Percentiles rank a stretch among this genome's conserved stretches.
phyloP scores from a whole-genome alignment of 30 jellyfish, hydroid and myxozoan genomes.

The Cassiopea xamachana region DNA sequence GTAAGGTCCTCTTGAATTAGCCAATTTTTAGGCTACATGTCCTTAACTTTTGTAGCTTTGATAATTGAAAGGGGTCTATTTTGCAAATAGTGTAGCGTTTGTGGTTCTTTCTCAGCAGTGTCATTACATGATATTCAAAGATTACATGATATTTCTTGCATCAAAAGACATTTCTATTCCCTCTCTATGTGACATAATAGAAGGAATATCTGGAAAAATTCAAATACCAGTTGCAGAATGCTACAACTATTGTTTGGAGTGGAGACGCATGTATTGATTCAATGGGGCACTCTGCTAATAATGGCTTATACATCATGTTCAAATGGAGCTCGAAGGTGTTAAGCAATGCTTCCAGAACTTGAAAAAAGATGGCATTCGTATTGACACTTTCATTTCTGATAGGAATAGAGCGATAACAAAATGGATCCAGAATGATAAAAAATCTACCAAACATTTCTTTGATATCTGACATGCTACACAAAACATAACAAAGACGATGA shows the following conservation, averaged over 20 bases:
- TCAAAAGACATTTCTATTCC: too few species aligned
- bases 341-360: not conserved
- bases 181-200: not conserved
- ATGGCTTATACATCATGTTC: conserved; percentile 3
- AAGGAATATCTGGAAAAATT: not conserved
- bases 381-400: conserved; percentile 6
- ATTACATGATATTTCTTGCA: too few species aligned
- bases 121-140: too few species aligned
- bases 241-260: conserved; percentile 12
- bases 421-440: conserved; percentile 10
- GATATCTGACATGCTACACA: too few species aligned
- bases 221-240: conserved; percentile 1
- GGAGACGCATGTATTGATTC: conserved; percentile 31
- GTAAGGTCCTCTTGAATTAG: too few species aligned
- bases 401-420: conserved; percentile 27
- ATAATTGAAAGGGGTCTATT: too few species aligned
- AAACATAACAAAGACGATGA: too few species aligned
- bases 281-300: conserved; percentile 14
- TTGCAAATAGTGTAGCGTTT: too few species aligned
- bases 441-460: conserved; percentile 10
- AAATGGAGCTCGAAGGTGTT: conserved; percentile 31
- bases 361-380: not conserved
- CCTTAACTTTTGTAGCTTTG: too few species aligned
- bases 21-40: too few species aligned
- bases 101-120: too few species aligned